Percentiles rank a stretch among this genome's conserved stretches.
These are phyloP conservation scores for Meleagris gallopavo DNA, from an alignment of 2,113 vertebrate genomes.

Conservation along the genomic window DNA sequence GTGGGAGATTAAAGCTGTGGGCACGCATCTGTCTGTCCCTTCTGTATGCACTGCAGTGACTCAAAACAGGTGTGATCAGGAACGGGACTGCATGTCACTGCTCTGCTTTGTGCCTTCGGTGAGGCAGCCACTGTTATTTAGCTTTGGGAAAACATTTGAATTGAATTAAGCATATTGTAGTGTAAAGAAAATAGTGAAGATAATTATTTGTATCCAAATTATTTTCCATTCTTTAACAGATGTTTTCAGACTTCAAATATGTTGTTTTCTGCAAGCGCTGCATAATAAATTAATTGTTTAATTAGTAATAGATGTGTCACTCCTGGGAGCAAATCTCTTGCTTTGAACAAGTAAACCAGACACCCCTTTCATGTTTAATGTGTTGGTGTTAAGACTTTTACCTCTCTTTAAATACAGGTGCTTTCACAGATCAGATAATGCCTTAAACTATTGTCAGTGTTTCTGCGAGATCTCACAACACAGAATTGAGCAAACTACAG, in stretches of 20 bases:
- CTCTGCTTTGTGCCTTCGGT: neutral
- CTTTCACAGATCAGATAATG: conserved; percentile 81
- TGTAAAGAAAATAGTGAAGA: conserved; percentile 60
- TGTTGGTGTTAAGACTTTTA: conserved; percentile 79
- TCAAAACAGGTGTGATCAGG: neutral
- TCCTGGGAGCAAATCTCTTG: conserved; percentile 64
- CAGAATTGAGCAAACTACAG: conserved; percentile 73
- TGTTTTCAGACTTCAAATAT: conserved; percentile 70
- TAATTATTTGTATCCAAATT: conserved; percentile 75
- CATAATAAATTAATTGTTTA: conserved; percentile 76
- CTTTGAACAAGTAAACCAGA: conserved; percentile 73
- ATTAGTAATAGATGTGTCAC: conserved; percentile 76
- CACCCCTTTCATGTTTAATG: conserved; percentile 72
- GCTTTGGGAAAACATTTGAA: conserved; percentile 18
- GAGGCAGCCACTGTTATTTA: neutral
- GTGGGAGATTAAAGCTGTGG: neutral
- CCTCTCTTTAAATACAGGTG: conserved; percentile 72
- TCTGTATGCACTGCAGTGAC: accelerated
- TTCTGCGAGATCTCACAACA: conserved; percentile 80
- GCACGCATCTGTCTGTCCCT: neutral
- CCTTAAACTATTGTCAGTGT: conserved; percentile 81
- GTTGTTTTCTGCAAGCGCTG: conserved; percentile 75
- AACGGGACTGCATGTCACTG: neutral
- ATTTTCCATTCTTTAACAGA: conserved; percentile 77
- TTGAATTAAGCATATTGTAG: conserved; percentile 54